phyloP scores from a whole-genome alignment of 2,113 vertebrate species.

The Apteryx mantelli region DNA sequence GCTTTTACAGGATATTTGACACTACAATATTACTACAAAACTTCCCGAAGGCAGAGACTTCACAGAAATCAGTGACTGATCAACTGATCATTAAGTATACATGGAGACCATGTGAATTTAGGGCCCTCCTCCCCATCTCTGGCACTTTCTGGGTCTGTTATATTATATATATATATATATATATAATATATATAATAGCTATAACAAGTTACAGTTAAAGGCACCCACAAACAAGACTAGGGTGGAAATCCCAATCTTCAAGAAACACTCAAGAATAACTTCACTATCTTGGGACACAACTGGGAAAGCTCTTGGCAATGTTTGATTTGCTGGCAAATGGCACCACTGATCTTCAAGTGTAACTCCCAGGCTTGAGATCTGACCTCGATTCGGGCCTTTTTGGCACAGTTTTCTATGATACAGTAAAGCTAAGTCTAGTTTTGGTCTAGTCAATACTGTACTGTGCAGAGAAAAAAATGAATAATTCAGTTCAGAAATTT shows the following conservation, averaged over 20 bases:
- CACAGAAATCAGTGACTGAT: not conserved
- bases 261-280: no score
- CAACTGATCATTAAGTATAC: no score
- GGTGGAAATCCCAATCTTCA: not conserved
- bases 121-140: not conserved
- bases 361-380: not conserved
- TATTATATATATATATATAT: no score
- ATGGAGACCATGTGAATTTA: accelerated
- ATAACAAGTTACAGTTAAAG: not conserved
- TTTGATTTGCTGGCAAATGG: not conserved
- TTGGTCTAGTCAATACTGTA: not conserved
- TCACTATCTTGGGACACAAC: not conserved
- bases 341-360: not conserved
- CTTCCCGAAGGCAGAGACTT: not conserved
- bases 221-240: not conserved
- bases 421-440: not conserved
- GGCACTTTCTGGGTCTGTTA: not conserved
- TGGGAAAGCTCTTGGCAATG: not conserved
- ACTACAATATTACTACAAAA: no score
- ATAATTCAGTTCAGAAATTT: not conserved
- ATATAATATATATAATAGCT: no score
- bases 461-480: not conserved
- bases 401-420: not conserved
- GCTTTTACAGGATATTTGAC: accelerated
- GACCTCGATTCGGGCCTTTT: not conserved